Percentiles rank a stretch among this genome's conserved stretches.
Evolutionary conservation across 2,888 invertebrate genomes (phyloP).

Genomic region (Trichogramma evanescens): DNA sequence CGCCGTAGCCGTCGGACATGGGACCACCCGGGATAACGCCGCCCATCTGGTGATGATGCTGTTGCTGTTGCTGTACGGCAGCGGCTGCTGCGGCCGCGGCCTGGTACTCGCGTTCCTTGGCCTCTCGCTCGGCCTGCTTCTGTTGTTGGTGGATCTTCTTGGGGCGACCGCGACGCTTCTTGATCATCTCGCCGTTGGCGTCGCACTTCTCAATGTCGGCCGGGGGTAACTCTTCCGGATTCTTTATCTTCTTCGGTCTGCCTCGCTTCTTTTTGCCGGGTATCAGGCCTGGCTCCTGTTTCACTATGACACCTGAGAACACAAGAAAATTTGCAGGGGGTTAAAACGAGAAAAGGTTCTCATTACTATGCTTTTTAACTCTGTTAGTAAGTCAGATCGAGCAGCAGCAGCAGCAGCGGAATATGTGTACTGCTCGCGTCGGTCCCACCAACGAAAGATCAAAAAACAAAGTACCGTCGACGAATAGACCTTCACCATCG

Average conservation of each 20-base stretch:
- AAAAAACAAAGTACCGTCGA: conserved; percentile 32
- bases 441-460: neutral
- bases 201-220: conserved; percentile 45
- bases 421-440: no score
- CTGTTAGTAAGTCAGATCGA: no score
- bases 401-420: no score
- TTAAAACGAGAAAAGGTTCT: no score
- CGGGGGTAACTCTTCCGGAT: conserved; percentile 58
- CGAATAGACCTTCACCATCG: conserved; percentile 39
- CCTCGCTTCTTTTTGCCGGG: conserved; percentile 84
- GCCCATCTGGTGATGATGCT: conserved; percentile 37
- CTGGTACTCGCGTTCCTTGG: conserved; percentile 36
- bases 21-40: conserved; percentile 29
- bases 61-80: conserved; percentile 32
- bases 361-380: no score
- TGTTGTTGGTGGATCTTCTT: conserved; percentile 66
- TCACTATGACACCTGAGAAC: conserved; percentile 28
- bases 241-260: conserved; percentile 78
- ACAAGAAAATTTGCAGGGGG: no score
- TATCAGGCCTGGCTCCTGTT: conserved; percentile 45
- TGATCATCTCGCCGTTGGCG: conserved; percentile 59
- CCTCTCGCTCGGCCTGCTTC: conserved; percentile 39
- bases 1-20: conserved; percentile 37
- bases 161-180: conserved; percentile 82
- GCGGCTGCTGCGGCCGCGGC: conserved; percentile 32